These are phyloP conservation scores for Arenaria interpres DNA, from an alignment of 2,113 vertebrate genomes.

Conservation along the genomic window DNA sequence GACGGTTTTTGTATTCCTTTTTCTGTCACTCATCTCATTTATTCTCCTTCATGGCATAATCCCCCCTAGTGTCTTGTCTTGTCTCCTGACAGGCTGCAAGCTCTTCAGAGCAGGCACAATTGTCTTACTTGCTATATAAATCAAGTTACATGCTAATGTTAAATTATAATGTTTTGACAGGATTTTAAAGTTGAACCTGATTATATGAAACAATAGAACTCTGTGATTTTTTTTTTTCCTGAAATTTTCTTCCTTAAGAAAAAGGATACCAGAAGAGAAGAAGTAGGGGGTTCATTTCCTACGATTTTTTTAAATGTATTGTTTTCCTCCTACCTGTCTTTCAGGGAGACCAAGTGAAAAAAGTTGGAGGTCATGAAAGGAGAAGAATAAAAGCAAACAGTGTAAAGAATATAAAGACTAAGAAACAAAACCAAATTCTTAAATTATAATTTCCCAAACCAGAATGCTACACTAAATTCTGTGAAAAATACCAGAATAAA, in stretches of 20 bases:
- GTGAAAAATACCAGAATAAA: background rate
- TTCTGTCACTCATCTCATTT: slow-evolving; percentile 63
- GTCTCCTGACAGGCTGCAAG: slow-evolving; percentile 58
- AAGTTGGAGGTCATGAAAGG: background rate
- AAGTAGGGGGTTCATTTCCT: background rate
- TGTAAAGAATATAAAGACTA: background rate
- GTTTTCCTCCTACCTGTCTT: background rate
- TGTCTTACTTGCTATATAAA: slow-evolving; percentile 62
- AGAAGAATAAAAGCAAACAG: background rate
- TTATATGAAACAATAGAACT: slow-evolving; percentile 59
- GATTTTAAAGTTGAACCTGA: slow-evolving; percentile 54
- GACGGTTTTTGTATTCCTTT: slow-evolving; percentile 31
- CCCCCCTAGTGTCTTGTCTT: slow-evolving; percentile 47
- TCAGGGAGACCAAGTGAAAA: background rate
- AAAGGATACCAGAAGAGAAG: background rate
- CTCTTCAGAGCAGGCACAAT: slow-evolving; percentile 58
- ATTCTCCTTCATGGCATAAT: slow-evolving; percentile 40
- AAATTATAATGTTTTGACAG: slow-evolving; percentile 69
- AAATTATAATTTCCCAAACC: background rate
- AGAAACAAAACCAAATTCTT: background rate
- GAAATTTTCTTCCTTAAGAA: background rate
- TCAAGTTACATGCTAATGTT: slow-evolving; percentile 44
- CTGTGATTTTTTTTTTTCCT: background rate
- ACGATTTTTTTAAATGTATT: background rate
- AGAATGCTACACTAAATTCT: background rate